These are phyloP conservation scores for Ectemnius cavifrons DNA, from an alignment of 2,888 invertebrate species.

Conservation along the genomic window DNA sequence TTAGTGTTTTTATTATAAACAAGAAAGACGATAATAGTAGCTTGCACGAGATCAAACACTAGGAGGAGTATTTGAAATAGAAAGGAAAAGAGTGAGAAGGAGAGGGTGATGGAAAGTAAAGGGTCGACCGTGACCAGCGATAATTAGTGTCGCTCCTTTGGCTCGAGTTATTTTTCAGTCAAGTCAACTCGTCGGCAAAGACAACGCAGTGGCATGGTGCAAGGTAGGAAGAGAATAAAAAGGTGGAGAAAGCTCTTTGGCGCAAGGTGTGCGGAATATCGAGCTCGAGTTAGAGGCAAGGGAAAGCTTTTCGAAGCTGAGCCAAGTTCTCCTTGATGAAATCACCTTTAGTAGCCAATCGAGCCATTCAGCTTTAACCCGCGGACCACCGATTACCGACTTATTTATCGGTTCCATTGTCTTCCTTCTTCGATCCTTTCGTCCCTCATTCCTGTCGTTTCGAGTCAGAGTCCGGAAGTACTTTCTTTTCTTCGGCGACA, in stretches of 20 bases:
- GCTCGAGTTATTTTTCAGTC: slow-evolving; percentile 22
- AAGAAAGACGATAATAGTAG: no score
- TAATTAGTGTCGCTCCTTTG: slow-evolving; percentile 50
- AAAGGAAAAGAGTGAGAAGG: not conserved
- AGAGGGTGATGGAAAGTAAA: not conserved
- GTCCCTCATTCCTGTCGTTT: slow-evolving; percentile 12
- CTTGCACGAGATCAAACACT: not conserved
- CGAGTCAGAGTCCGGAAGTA: no score
- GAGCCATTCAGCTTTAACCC: slow-evolving; percentile 56
- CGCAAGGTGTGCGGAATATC: slow-evolving; percentile 22
- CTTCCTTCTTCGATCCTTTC: slow-evolving; percentile 25
- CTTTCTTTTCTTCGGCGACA: slow-evolving; percentile 50
- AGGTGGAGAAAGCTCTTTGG: slow-evolving; percentile 22
- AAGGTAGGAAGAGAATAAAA: slow-evolving; percentile 33
- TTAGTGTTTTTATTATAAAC: no score
- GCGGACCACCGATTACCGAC: slow-evolving; percentile 66
- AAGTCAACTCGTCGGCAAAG: slow-evolving; percentile 22
- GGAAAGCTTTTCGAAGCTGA: slow-evolving; percentile 14
- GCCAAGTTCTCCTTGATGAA: slow-evolving; percentile 35
- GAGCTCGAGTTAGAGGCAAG: not conserved
- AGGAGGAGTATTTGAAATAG: no score
- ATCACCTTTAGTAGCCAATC: slow-evolving; percentile 64
- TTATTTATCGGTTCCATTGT: slow-evolving; percentile 67
- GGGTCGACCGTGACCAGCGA: slow-evolving; percentile 21
- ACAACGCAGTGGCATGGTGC: slow-evolving; percentile 11